phyloP scores from a whole-genome alignment of 2,888 invertebrate genomes.

The Mythimna impura region DNA sequence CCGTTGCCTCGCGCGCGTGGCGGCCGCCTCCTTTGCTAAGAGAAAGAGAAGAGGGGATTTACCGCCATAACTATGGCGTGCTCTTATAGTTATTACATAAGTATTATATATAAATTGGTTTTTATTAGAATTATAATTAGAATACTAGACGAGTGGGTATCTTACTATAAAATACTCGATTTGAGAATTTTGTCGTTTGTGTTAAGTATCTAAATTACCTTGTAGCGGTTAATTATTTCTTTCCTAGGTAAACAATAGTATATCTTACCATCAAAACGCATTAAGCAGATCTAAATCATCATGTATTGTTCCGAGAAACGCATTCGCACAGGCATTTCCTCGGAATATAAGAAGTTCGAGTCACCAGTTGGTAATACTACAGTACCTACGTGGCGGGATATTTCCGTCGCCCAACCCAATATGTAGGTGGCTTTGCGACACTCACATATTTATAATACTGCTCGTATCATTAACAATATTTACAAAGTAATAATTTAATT shows the following conservation, averaged over 20 bases:
- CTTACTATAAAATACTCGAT: no score
- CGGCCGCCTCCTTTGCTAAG: no score
- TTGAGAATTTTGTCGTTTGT: no score
- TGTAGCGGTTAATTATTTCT: no score
- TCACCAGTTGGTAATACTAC: slow-evolving; percentile 66
- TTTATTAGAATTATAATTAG: no score
- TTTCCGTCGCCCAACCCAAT: slow-evolving; percentile 73
- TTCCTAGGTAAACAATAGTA: background rate
- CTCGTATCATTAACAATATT: slow-evolving; percentile 63
- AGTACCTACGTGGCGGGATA: slow-evolving; percentile 75
- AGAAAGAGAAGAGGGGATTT: no score
- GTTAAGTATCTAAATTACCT: no score
- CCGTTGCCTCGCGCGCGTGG: no score
- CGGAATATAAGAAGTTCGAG: slow-evolving; percentile 67
- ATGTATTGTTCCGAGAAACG: slow-evolving; percentile 65
- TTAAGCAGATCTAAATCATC: slow-evolving; percentile 8
- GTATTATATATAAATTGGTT: background rate
- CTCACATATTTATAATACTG: slow-evolving; percentile 66
- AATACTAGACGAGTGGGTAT: no score
- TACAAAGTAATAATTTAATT: slow-evolving; percentile 67
- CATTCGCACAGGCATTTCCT: slow-evolving; percentile 66
- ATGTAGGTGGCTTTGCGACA: slow-evolving; percentile 75
- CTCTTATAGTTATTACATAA: background rate
- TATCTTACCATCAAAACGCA: background rate
- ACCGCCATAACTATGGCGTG: no score